A percentile compares a stretch with the other conserved stretches of the same genome.
Evolutionary conservation across 2,113 vertebrate species (phyloP).

Genomic region (Laterallus jamaicensis): DNA sequence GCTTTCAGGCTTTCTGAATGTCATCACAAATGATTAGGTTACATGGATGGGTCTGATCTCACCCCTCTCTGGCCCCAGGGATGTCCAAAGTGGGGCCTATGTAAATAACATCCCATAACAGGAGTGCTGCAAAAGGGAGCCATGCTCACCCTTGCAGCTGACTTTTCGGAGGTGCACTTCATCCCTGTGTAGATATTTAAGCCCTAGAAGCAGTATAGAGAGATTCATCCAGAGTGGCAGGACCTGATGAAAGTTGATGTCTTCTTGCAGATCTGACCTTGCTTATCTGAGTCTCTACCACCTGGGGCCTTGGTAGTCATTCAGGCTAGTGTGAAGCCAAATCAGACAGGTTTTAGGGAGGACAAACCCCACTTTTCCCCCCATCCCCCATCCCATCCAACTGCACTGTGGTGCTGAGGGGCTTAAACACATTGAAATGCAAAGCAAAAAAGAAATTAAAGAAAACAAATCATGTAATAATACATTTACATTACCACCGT

Average conservation of each 20-base stretch:
- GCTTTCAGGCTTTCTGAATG: slow-evolving; percentile 56
- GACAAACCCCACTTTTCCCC: background rate
- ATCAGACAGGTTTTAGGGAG: background rate
- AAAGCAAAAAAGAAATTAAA: background rate
- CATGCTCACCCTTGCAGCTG: background rate
- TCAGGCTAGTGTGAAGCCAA: background rate
- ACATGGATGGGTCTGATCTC: background rate
- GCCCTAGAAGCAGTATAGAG: background rate
- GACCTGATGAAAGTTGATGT: background rate
- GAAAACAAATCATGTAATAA: background rate
- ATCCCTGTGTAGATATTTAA: background rate
- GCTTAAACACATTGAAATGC: background rate
- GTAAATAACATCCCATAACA: background rate
- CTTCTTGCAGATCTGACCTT: background rate
- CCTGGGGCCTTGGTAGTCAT: background rate
- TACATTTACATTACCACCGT: background rate
- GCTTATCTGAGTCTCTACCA: background rate
- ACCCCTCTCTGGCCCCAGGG: background rate
- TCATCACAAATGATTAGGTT: slow-evolving; percentile 8
- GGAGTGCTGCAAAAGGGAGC: background rate
- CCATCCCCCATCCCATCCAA: too few relatives aligned
- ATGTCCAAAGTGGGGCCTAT: background rate
- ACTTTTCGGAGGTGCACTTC: background rate
- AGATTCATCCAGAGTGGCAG: background rate
- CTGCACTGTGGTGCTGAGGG: background rate